phyloP scores from a whole-genome alignment of 2,888 invertebrate species.

The Balanococcus diminutus region DNA sequence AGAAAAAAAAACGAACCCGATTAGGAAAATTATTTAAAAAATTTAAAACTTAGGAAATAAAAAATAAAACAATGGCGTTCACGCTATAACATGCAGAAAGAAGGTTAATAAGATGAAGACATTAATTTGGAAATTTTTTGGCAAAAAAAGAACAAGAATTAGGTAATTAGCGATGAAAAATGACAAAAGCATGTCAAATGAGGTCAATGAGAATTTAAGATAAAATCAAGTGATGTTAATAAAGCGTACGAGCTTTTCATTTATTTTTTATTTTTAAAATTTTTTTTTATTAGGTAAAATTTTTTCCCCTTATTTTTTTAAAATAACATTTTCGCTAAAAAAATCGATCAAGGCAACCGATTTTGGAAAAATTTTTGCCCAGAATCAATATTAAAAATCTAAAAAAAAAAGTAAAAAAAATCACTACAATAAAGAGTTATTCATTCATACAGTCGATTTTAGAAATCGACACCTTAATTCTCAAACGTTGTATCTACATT shows the following conservation, averaged over 20 bases:
- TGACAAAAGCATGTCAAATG: neutral
- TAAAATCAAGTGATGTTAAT: neutral
- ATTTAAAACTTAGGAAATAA: neutral
- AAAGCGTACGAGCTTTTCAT: neutral
- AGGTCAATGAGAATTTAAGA: neutral
- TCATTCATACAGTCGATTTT: no score
- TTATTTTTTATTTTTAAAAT: neutral
- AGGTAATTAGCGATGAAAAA: neutral
- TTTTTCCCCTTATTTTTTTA: no score
- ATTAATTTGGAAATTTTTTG: neutral
- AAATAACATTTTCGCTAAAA: no score
- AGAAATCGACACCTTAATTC: no score
- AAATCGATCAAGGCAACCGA: no score
- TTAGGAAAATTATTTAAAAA: neutral
- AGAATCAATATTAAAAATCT: no score
- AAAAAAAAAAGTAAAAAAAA: no score
- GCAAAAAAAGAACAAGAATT: neutral
- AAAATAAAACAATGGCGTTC: constrained; percentile 24
- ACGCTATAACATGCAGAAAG: constrained; percentile 1
- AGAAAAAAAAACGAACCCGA: neutral
- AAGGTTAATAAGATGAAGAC: neutral
- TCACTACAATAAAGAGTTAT: no score
- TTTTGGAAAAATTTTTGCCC: no score
- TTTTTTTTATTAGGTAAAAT: no score
- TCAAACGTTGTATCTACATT: no score